Percentiles rank a stretch among this genome's conserved stretches.
Evolutionary conservation across 2,888 invertebrate species (phyloP).

Genomic region (Eupithecia centaureata): DNA sequence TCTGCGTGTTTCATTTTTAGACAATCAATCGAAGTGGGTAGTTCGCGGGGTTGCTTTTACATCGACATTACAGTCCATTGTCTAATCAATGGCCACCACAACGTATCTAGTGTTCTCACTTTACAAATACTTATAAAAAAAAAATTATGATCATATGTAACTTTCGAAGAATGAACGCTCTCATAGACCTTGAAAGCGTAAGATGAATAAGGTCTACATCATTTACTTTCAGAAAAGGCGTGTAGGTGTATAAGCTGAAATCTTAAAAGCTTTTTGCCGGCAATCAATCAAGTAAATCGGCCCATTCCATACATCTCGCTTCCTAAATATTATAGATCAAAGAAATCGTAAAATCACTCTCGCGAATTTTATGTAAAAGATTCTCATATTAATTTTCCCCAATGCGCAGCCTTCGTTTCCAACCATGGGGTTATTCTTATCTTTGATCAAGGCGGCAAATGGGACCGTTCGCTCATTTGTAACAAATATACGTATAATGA

Average conservation of each 20-base stretch:
- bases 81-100: neutral
- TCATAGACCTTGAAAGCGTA: neutral
- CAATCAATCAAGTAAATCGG: conserved; percentile 36
- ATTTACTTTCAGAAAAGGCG: neutral
- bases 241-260: conserved; percentile 11
- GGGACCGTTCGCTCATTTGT: neutral
- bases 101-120: no score
- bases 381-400: neutral
- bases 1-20: neutral
- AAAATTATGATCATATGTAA: no score
- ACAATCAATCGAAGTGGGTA: neutral
- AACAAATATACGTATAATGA: no score
- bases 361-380: neutral
- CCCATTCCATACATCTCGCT: conserved; percentile 29
- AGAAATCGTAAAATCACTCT: conserved; percentile 20
- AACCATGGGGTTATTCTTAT: neutral
- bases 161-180: neutral
- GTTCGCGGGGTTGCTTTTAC: neutral
- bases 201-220: neutral
- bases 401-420: neutral
- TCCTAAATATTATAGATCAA: conserved; percentile 33
- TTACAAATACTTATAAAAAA: no score
- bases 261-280: conserved; percentile 18
- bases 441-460: neutral
- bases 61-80: neutral